These are phyloP conservation scores for Cheumatopsyche charites DNA, from an alignment of 1,140 invertebrate species.

Conservation along the genomic window DNA sequence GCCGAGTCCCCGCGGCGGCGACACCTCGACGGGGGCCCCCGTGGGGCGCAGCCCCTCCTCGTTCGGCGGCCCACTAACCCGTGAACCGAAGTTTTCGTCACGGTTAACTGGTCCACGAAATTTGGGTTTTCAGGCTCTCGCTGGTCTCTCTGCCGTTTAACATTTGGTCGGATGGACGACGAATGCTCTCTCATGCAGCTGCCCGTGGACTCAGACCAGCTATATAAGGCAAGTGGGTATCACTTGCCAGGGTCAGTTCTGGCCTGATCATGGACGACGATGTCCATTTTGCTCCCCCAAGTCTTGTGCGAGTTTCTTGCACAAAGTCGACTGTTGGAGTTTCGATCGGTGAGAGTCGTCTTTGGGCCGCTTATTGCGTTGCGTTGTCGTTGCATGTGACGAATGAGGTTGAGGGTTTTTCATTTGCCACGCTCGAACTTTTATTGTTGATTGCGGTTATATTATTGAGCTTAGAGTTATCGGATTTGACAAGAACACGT, in stretches of 20 bases:
- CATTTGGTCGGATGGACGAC: conserved; percentile 40
- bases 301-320: too few species aligned
- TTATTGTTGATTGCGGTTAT: too few species aligned
- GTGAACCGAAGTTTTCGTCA: conserved; percentile 46
- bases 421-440: too few species aligned
- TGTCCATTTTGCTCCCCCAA: not conserved
- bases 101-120: conserved; percentile 48
- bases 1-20: not conserved
- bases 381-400: too few species aligned
- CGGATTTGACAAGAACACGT: too few species aligned
- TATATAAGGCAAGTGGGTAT: conserved; percentile 43
- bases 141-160: conserved; percentile 35
- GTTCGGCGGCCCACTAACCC: conserved; percentile 33
- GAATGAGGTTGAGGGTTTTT: too few species aligned
- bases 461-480: too few species aligned
- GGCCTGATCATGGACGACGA: conserved; percentile 35
- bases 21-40: not conserved
- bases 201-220: conserved; percentile 27
- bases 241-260: conserved; percentile 38
- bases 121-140: conserved; percentile 46
- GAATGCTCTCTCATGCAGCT: conserved; percentile 46
- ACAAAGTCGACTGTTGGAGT: too few species aligned
- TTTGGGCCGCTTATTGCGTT: too few species aligned
- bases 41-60: not conserved
- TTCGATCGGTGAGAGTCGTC: too few species aligned